Base-by-base conservation (phyloP, 1,140 invertebrate genomes). In the Epicauta chinensis region DNA sequence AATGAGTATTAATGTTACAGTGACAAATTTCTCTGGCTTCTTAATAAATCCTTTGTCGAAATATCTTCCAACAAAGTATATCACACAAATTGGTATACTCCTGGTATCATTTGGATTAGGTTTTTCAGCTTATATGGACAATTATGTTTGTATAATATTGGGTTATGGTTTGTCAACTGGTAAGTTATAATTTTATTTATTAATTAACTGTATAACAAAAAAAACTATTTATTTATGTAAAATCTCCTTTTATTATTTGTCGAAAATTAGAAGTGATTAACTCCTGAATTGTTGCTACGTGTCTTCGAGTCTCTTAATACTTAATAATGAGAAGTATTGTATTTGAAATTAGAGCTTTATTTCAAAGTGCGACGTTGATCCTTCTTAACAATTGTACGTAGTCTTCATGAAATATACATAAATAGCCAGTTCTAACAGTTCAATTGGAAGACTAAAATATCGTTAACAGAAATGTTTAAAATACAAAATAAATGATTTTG, bases 11-110 rank as follows among this genome's bases (percentile, higher is more conserved):
- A 79, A 83, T 63, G 77, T 83, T 46, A 76, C 83, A 40, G 77
- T 82, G 4, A 71, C 81, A 3, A 87, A 86, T 66, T 85, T 86
- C 54, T 82, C 83, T 31, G 84, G 81, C 12, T 67, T 85, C 3
- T 73, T 85, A 36, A 77, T 81, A 16, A 83, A 82, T 1, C 82
- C 81, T 1, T 64, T 83, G 35, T 71, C 85, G 16, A 84, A 82
- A 62, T 74, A 72, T 57, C 82, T 76, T 46, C 79, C 79, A 35
- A 76, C 77, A 14, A 75, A 82, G 62, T 75, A 77, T 66, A 79
- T 86, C 3, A 80, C 82, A 9, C 70, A 81, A 1, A 60, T 71
- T 13, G 83, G 82, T 2, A 76, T 81, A 6, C 55, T 79, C 1
- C 66, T 81, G n/a, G 79, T 80, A 35, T 78, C 76, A 7, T 55